phyloP scores from a whole-genome alignment of 2,888 invertebrate genomes.

The Orthosia cruda region DNA sequence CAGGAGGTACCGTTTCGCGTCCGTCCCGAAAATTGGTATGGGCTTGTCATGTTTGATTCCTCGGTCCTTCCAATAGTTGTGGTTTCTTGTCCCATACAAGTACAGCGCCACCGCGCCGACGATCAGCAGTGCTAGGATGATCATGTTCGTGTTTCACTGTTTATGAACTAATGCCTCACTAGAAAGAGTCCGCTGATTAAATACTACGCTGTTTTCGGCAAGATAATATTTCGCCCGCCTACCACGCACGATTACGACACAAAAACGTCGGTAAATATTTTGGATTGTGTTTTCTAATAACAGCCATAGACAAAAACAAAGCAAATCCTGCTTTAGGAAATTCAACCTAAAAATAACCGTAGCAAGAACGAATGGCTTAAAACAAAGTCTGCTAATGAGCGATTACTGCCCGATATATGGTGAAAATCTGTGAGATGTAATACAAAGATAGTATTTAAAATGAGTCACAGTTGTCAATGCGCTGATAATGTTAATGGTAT shows the following conservation, averaged over 20 bases:
- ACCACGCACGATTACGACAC: constrained; percentile 40
- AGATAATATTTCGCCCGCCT: constrained; percentile 42
- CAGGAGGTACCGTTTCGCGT: constrained; percentile 72
- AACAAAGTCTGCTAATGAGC: constrained; percentile 1
- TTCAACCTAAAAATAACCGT: constrained; percentile 18
- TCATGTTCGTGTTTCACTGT: constrained; percentile 53
- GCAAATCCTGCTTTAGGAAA: constrained; percentile 12
- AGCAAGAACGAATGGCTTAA: constrained; percentile 15
- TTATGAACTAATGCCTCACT: constrained; percentile 5
- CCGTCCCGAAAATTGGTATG: constrained; percentile 78
- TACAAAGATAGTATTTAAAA: constrained; percentile 50
- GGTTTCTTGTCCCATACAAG: constrained; percentile 74
- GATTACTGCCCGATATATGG: constrained; percentile 31
- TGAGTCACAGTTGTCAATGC: constrained; percentile 15
- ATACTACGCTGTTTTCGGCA: constrained; percentile 52
- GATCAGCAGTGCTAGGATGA: constrained; percentile 58
- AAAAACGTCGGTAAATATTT: constrained; percentile 4
- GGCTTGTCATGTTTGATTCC: constrained; percentile 80
- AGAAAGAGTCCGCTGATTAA: constrained; percentile 34
- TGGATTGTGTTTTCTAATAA: constrained; percentile 41
- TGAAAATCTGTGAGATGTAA: constrained; percentile 52
- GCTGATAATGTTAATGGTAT: constrained; percentile 5
- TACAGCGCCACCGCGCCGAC: constrained; percentile 72
- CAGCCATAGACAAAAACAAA: constrained; percentile 19
- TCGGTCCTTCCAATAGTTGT: constrained; percentile 77